These are phyloP conservation scores for Agonopterix alstromeriana DNA, from an alignment of 2,888 invertebrate species.

Conservation along the genomic window DNA sequence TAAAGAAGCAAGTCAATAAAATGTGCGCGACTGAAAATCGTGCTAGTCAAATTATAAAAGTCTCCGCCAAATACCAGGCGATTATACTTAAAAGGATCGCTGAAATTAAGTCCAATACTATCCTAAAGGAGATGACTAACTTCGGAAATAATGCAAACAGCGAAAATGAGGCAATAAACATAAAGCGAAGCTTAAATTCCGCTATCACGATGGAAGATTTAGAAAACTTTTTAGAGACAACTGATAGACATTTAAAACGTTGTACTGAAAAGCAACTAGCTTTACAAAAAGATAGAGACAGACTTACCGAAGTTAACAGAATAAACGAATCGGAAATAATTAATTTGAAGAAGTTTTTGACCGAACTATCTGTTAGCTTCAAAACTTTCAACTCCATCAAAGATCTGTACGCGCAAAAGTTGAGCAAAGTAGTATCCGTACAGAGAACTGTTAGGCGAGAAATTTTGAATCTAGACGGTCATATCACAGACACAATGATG, in stretches of 20 bases:
- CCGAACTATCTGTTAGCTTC: constrained; percentile 54
- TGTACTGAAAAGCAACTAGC: constrained; percentile 54
- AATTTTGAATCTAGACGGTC: constrained; percentile 48
- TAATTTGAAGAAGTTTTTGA: constrained; percentile 56
- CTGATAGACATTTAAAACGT: constrained; percentile 53
- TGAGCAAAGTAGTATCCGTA: constrained; percentile 49
- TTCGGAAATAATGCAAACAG: constrained; percentile 46
- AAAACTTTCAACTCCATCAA: constrained; percentile 56
- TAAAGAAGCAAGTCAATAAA: constrained; percentile 57
- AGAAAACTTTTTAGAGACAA: constrained; percentile 65
- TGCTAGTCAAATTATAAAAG: constrained; percentile 62
- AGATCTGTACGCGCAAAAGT: constrained; percentile 54
- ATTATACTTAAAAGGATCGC: constrained; percentile 63
- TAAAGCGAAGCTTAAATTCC: constrained; percentile 44
- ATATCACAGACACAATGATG: constrained; percentile 38
- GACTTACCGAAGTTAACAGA: constrained; percentile 51
- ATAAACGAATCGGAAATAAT: constrained; percentile 64
- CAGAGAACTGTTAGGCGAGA: constrained; percentile 61
- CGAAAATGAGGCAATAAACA: constrained; percentile 41
- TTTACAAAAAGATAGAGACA: constrained; percentile 58
- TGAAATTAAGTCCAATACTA: constrained; percentile 60
- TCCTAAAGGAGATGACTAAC: constrained; percentile 61
- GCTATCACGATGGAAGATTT: constrained; percentile 63
- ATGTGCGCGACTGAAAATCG: constrained; percentile 58
- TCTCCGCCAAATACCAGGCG: constrained; percentile 65